Conservation (phyloP, 2,113 vertebrate species). For the Pomatostomus ruficeps region DNA sequence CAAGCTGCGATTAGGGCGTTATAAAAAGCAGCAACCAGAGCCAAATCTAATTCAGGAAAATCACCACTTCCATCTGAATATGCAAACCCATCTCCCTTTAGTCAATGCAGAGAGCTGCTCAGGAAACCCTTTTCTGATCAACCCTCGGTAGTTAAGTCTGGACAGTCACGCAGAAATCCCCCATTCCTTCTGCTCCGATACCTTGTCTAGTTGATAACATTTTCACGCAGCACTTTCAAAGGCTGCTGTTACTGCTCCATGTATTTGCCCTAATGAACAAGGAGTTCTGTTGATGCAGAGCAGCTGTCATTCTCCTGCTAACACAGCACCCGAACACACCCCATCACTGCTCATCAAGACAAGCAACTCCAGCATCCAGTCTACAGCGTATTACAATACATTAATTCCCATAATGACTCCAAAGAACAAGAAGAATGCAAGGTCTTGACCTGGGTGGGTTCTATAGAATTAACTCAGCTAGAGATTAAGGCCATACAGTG, state of each 20-base stretch:
- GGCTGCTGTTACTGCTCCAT: neutral
- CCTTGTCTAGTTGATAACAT: neutral
- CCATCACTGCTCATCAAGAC: neutral
- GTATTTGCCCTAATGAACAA: neutral
- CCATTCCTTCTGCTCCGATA: neutral
- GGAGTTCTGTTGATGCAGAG: neutral
- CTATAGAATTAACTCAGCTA: constrained; percentile 36
- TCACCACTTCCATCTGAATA: neutral
- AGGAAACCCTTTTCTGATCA: neutral
- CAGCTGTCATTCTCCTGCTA: neutral
- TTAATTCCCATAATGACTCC: neutral
- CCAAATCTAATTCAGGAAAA: neutral
- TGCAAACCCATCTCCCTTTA: neutral
- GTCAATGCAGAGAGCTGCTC: neutral
- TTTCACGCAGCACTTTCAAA: neutral
- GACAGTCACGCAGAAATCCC: neutral
- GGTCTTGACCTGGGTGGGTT: constrained; percentile 54
- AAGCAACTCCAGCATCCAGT: neutral
- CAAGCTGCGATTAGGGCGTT: neutral
- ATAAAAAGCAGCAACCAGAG: neutral
- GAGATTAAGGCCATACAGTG: constrained; percentile 11
- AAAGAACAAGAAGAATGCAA: constrained; percentile 49
- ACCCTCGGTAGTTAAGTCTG: neutral
- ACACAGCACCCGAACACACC: neutral
- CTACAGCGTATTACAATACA: neutral